Percentiles rank a stretch among this genome's conserved stretches.
These are phyloP conservation scores for Montipora capricornis DNA, from an alignment of 64 coral and sea anemone genomes.

Conservation along the genomic window DNA sequence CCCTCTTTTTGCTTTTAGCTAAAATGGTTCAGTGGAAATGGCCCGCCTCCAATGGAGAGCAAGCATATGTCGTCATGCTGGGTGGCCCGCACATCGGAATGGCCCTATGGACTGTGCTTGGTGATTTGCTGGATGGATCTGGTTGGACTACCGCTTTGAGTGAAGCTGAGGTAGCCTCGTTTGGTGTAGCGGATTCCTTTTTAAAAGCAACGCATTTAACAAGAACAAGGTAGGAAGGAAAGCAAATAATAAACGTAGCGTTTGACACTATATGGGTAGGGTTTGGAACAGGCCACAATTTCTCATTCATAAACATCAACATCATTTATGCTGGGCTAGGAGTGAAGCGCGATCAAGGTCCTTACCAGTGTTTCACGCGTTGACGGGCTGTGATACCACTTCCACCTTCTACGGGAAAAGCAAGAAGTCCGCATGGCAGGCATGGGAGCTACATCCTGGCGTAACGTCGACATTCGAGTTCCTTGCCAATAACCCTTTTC, in stretches of 20 bases:
- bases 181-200: conserved; percentile 63
- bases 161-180: conserved; percentile 68
- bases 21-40: conserved; percentile 77
- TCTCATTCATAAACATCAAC: too few species aligned
- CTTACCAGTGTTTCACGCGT: too few species aligned
- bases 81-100: conserved; percentile 68
- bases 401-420: conserved; percentile 36
- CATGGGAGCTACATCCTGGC: conserved; percentile 15
- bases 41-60: conserved; percentile 59
- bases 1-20: conserved; percentile 64
- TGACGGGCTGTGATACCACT: background rate
- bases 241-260: background rate
- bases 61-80: conserved; percentile 64
- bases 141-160: conserved; percentile 64
- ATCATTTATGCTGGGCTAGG: too few species aligned
- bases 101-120: conserved; percentile 64
- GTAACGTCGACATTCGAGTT: conserved; percentile 21
- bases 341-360: too few species aligned
- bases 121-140: conserved; percentile 67
- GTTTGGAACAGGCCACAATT: conserved; percentile 28
- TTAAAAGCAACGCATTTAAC: conserved; percentile 62
- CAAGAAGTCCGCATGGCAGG: conserved; percentile 46
- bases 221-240: conserved; percentile 68
- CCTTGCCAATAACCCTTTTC: background rate
- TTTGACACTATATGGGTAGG: conserved; percentile 21